Base-by-base conservation (phyloP, 2,113 vertebrate genomes). In the Podocnemis expansa region DNA sequence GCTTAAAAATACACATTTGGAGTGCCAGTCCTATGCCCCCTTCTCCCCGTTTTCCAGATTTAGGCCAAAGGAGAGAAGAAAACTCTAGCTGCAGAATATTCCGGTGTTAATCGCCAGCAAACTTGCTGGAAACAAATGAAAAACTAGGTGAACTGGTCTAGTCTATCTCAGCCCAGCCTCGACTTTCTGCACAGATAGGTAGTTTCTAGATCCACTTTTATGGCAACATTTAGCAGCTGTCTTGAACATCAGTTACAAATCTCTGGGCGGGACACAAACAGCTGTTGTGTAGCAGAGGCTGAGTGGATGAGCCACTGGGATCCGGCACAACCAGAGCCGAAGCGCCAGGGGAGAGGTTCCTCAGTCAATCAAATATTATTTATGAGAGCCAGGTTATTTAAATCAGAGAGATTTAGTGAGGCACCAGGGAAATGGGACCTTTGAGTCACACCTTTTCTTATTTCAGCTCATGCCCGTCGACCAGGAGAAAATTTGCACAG, bases 171-270 rank as follows among this genome's bases (percentile, higher is more conserved):
- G 70, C 80, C 55, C 85, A 54, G 56, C 91, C 21, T 94, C 85
- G 82, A 79, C 93, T 83, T 93, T 81, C 92, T 92, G 94, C 84
- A n/a, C 75, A 19, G 31, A 43, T 52, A 97, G 96, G 95, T 97
- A 89, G 93, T 95, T 95, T 89, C 95, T 85, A 88, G 80, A 84
- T 47, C 78, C 88, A 41, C 75, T 87, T 91, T 95, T 90, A 94
- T 41, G 82, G 93, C 85, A 87, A 93, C 55, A 10, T 78, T 93
- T 79, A 63, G 98, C 98, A 98, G 98, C 98, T 99, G 98, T 98
- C 93, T 86, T 31, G 89, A 97, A 98, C 98, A 98, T 95, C 97
- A 87, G 95, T 97, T 96, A 81, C 97, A 91, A 87, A 84, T 93
- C 98, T 97, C 97, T 38, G 78, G 43, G 94, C 98, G 97, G 94